Conservation (phyloP, 2,888 invertebrate genomes). For the Laspeyria flexula region DNA sequence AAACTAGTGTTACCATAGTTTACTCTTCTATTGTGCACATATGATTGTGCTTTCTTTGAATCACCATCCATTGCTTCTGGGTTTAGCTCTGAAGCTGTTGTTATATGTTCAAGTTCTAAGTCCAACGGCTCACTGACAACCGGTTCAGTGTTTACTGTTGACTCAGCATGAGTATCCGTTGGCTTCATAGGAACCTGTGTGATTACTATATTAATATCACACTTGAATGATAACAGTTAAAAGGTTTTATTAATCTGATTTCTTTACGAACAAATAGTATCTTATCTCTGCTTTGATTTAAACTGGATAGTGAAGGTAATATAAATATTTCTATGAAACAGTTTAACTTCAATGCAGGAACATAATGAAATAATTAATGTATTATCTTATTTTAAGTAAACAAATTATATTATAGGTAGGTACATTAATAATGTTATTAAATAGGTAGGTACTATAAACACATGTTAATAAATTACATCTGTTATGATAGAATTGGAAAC, state of each 20-base stretch:
- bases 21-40: conserved; percentile 57
- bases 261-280: conserved; percentile 13
- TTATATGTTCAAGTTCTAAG: conserved; percentile 40
- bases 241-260: conserved; percentile 26
- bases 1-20: conserved; percentile 54
- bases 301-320: no score
- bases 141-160: conserved; percentile 32
- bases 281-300: not conserved
- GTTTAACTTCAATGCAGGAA: no score
- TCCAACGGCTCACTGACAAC: conserved; percentile 27
- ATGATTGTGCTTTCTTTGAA: conserved; percentile 64
- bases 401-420: no score
- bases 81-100: conserved; percentile 51
- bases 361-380: no score
- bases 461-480: no score
- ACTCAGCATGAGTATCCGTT: conserved; percentile 29
- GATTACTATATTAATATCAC: conserved; percentile 21
- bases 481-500: no score
- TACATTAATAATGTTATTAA: no score
- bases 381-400: no score
- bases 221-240: conserved; percentile 23
- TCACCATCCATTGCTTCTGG: conserved; percentile 63
- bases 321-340: no score
- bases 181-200: conserved; percentile 51
- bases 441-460: no score